Evolutionary conservation across 1,140 invertebrate species (phyloP).

Genomic region (Pachyrhynchus sulphureomaculatus): DNA sequence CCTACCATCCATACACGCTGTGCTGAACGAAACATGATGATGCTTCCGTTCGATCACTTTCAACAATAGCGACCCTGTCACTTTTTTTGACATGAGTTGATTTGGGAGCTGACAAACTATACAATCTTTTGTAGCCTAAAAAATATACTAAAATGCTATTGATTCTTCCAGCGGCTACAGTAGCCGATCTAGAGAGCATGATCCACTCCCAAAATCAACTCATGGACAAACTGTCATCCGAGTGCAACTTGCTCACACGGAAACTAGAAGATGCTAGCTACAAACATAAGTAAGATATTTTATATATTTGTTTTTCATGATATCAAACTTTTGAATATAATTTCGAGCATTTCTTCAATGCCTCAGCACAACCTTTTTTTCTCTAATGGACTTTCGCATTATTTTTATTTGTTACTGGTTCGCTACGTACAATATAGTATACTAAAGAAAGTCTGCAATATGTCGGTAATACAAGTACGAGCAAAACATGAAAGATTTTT

Average conservation of each 20-base stretch:
- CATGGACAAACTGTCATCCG: slow-evolving; percentile 81
- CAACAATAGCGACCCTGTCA: no score
- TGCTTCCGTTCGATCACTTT: no score
- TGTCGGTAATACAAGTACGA: no score
- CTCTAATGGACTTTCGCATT: no score
- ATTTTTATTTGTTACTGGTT: background rate
- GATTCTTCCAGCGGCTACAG: slow-evolving; percentile 70
- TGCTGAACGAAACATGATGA: no score
- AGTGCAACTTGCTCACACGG: slow-evolving; percentile 81
- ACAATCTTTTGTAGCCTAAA: background rate
- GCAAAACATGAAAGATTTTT: no score
- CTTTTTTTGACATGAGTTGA: slow-evolving; percentile 43
- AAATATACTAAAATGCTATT: slow-evolving; percentile 17
- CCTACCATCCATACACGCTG: no score
- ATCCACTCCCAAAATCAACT: slow-evolving; percentile 83
- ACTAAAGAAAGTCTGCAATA: no score
- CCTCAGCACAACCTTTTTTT: no score
- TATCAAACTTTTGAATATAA: slow-evolving; percentile 47
- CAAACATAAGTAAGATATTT: slow-evolving; percentile 75
- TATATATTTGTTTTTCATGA: slow-evolving; percentile 32
- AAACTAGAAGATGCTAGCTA: slow-evolving; percentile 80
- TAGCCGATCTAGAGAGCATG: slow-evolving; percentile 80
- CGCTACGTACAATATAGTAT: no score
- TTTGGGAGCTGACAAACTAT: slow-evolving; percentile 32
- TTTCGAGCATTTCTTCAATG: background rate